Evolutionary conservation across 2,113 vertebrate species (phyloP), one percentile per base, ranked within the genome.

Genomic region (Regulus satrapa): DNA sequence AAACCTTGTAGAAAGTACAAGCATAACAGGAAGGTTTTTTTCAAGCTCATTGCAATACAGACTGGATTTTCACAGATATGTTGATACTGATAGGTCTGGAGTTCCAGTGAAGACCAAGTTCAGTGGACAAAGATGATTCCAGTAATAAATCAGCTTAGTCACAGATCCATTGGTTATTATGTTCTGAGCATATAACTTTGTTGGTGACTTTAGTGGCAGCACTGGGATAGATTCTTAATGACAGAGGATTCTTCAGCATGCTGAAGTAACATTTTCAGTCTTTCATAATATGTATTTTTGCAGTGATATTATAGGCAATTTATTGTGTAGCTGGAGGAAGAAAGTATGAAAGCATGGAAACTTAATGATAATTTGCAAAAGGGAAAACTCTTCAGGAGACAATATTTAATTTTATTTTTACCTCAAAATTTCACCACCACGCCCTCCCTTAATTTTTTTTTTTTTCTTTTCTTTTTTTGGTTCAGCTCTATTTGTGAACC

Each of bases 401-500:
- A 55, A 2, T 2, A 13, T 20, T 41, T 41, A 13, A 41, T 62
- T 43, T 48, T n/a, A n/a, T n/a, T n/a, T 59, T 71, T 52, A 8
- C 5, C 1, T 0, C 11, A 5, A 12, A n/a, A 2, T 43, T 77
- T 56, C 3, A 12, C 31, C 11, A 29, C 5, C 36, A 40, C 12
- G 10, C 5, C 14, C 6, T 51, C 6, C 14, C 5, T 16, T 14
- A 17, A 28, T 40, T 12, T 24, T 16, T 61, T 58, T 41, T 29
- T 26, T 6, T 15, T 28, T 36, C 18, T 46, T 4, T 21, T 36
- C n/a, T 63, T 58, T 54, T 54, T 54, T 31, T 41, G 1, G 1
- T 56, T 49, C 40, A 36, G 2, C 14, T 29, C 5, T 52, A 0
- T 31, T n/a, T n/a, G n/a, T 58, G n/a, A 56, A 92, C 86, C 75